Conservation (phyloP, 53 echinoderm and acorn worm genomes). For the Echinarachnius parma region DNA sequence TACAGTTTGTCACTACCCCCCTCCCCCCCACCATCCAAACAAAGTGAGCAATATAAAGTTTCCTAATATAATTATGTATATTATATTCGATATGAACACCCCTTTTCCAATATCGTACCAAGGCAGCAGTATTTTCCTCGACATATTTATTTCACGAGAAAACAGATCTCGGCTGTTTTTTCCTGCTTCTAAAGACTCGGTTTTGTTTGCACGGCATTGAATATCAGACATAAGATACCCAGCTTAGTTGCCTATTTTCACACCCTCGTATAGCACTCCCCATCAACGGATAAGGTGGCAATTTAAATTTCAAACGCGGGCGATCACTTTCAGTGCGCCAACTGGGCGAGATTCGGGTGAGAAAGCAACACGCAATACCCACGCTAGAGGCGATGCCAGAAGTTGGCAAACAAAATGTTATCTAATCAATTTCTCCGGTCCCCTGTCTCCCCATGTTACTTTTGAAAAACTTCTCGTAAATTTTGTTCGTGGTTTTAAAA, state of each 20-base stretch:
- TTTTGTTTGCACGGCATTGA: conserved; percentile 41
- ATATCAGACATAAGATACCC: conserved; percentile 44
- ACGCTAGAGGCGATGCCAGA: conserved; percentile 28
- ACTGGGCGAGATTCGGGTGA: conserved; percentile 1
- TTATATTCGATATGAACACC: too few relatives aligned
- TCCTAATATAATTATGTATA: too few relatives aligned
- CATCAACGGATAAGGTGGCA: conserved; percentile 28
- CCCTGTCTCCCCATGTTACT: conserved; percentile 6
- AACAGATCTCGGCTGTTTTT: conserved; percentile 28
- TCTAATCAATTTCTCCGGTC: conserved; percentile 38
- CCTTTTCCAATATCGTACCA: too few relatives aligned
- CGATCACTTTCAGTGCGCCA: conserved; percentile 30
- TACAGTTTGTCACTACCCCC: too few relatives aligned
- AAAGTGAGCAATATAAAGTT: too few relatives aligned
- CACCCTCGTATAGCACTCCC: conserved; percentile 38
- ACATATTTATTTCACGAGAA: conserved; percentile 13
- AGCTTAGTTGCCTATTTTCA: conserved; percentile 43
- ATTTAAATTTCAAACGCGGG: conserved; percentile 39
- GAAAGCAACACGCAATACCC: conserved; percentile 38
- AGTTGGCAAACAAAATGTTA: conserved; percentile 45
- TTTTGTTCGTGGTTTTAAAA: too few relatives aligned
- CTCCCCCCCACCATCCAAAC: too few relatives aligned
- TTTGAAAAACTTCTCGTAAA: too few relatives aligned
- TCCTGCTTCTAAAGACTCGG: conserved; percentile 37
- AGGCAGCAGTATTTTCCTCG: too few relatives aligned